These are phyloP conservation scores for Acheta domesticus DNA, from an alignment of 2,888 invertebrate species.

Conservation along the genomic window DNA sequence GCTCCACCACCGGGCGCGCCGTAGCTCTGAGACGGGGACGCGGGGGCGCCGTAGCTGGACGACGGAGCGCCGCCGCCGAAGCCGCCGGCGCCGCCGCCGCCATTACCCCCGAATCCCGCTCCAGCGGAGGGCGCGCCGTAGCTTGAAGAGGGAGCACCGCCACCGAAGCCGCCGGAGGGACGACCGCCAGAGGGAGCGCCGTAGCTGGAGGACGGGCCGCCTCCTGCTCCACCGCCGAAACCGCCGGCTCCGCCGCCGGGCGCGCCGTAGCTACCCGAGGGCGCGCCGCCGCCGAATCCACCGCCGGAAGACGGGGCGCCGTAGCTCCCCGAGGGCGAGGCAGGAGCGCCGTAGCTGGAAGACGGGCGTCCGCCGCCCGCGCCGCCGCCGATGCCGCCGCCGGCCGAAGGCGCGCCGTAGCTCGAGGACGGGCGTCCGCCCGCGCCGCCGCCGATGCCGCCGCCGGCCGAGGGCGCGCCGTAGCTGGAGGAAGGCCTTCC, in stretches of 20 bases:
- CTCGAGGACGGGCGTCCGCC: conserved; percentile 43
- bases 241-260: conserved; percentile 32
- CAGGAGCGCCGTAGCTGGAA: conserved; percentile 37
- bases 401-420: conserved; percentile 21
- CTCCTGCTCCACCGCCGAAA: conserved; percentile 40
- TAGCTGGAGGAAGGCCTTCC: conserved; percentile 50
- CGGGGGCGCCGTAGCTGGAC: conserved; percentile 36
- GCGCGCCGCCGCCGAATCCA: conserved; percentile 51
- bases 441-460: conserved; percentile 40
- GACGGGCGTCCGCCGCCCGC: conserved; percentile 24
- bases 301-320: conserved; percentile 45
- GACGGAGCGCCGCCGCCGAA: conserved; percentile 39
- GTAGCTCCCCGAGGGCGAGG: conserved; percentile 37
- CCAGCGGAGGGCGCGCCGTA: conserved; percentile 41
- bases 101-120: conserved; percentile 27
- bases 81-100: conserved; percentile 39
- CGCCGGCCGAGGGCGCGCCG: conserved; percentile 47
- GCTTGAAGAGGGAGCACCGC: conserved; percentile 36
- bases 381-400: not conserved
- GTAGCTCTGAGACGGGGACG: conserved; percentile 40
- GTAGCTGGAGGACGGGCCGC: conserved; percentile 35
- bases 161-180: conserved; percentile 34
- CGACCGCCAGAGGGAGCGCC: conserved; percentile 31
- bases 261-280: conserved; percentile 35
- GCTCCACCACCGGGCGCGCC: conserved; percentile 29